A percentile compares a stretch with the other conserved stretches of the same genome.
These are phyloP conservation scores for Falco biarmicus DNA, from an alignment of 2,797 vertebrate genomes.

Conservation along the genomic window DNA sequence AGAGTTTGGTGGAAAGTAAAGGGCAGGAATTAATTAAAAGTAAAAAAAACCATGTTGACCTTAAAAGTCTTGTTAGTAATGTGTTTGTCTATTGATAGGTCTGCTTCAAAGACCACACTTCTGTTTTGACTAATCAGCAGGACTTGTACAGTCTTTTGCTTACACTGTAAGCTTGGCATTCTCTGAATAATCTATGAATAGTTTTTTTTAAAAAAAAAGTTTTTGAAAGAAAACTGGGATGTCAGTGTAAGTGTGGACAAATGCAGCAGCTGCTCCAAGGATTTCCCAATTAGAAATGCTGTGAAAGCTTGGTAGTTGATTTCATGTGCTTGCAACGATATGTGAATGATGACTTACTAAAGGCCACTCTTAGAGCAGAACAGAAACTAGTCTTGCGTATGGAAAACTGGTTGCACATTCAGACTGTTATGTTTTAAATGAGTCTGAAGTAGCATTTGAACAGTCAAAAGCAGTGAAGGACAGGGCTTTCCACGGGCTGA, in stretches of 20 bases:
- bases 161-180: neutral
- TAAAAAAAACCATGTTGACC: neutral
- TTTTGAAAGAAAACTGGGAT: neutral
- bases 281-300: neutral
- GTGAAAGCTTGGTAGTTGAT: neutral
- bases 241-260: neutral
- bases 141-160: neutral
- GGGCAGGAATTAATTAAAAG: neutral
- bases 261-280: fast-evolving
- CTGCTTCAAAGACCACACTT: neutral
- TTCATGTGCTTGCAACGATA: neutral
- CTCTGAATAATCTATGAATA: neutral
- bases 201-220: neutral
- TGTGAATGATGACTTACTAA: neutral
- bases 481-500: neutral
- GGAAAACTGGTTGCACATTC: neutral
- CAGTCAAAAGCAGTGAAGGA: neutral
- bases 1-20: neutral
- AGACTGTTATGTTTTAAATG: neutral
- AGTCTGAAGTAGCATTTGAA: neutral
- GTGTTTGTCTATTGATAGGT: neutral
- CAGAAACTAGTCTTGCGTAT: neutral
- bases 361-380: neutral
- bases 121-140: neutral
- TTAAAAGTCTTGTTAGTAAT: neutral